Conservation (phyloP, 2,113 vertebrate genomes). For the Sander lucioperca region DNA sequence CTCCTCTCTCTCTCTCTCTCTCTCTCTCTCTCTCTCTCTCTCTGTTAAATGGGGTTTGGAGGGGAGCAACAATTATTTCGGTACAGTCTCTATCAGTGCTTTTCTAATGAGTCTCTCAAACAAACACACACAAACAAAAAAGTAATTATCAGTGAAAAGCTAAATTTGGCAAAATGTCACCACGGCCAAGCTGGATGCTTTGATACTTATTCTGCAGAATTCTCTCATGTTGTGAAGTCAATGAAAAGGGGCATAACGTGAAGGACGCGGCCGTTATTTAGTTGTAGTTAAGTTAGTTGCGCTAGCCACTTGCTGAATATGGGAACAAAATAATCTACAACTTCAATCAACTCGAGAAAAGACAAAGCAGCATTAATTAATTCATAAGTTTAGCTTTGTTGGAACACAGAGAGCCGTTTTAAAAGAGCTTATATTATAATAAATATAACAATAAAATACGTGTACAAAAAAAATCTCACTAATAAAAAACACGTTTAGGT, state of each 20-base stretch:
- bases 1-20: not conserved
- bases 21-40: not conserved
- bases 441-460: not conserved
- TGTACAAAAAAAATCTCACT: not conserved
- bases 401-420: not conserved
- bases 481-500: not conserved
- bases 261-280: not conserved
- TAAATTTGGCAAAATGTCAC: conserved; percentile 59
- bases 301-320: conserved; percentile 1
- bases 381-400: not conserved
- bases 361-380: not conserved
- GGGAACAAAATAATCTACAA: conserved; percentile 11
- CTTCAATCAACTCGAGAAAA: conserved; percentile 7
- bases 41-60: conserved; percentile 16
- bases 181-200: not conserved
- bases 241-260: conserved; percentile 11
- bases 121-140: conserved; percentile 39
- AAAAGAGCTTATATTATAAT: not conserved
- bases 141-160: conserved; percentile 56
- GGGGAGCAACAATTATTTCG: conserved; percentile 57
- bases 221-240: conserved; percentile 10
- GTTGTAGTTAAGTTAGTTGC: not conserved
- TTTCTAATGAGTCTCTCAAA: conserved; percentile 66
- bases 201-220: conserved; percentile 9
- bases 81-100: conserved; percentile 54